Conservation (phyloP, 2,888 invertebrate species). For the Chesias legatella region DNA sequence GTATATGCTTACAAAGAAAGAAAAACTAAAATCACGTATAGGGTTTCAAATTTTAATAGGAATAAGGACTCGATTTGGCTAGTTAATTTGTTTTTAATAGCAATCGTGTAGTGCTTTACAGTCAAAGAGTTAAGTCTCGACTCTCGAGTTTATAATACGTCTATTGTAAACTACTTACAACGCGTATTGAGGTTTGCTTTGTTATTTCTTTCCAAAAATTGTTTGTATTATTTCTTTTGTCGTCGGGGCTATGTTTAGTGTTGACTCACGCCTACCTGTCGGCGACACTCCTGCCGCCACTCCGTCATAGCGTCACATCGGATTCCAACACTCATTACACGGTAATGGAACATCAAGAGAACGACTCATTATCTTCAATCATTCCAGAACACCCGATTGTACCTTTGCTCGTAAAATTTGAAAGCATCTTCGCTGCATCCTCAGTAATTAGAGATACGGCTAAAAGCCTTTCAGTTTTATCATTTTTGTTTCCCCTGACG, state of each 20-base stretch:
- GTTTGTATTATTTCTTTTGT: conserved; percentile 36
- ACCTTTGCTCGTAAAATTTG: conserved; percentile 39
- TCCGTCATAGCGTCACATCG: conserved; percentile 63
- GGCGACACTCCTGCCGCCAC: conserved; percentile 58
- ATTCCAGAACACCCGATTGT: conserved; percentile 45
- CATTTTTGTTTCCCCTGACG: conserved; percentile 38
- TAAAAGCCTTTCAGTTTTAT: conserved; percentile 46
- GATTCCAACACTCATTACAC: conserved; percentile 65
- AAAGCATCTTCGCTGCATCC: conserved; percentile 33
- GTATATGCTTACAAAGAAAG: too few species aligned
- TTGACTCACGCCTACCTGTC: conserved; percentile 72
- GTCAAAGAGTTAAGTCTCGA: not conserved
- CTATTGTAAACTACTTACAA: conserved; percentile 14
- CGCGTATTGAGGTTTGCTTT: conserved; percentile 5
- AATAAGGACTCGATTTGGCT: too few species aligned
- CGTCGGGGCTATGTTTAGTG: conserved; percentile 43
- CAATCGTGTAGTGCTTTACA: conserved; percentile 6
- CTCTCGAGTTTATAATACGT: conserved; percentile 6
- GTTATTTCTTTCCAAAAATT: conserved; percentile 13
- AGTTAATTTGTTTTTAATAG: conserved; percentile 6
- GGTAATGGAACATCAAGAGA: conserved; percentile 64
- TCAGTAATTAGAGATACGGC: conserved; percentile 38
- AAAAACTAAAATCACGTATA: too few species aligned
- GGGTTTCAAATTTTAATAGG: too few species aligned
- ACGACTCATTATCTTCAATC: conserved; percentile 49